Evolutionary conservation across 2,113 vertebrate species (phyloP), one percentile per base, ranked within the genome.

Genomic region (Hyla sarda): DNA sequence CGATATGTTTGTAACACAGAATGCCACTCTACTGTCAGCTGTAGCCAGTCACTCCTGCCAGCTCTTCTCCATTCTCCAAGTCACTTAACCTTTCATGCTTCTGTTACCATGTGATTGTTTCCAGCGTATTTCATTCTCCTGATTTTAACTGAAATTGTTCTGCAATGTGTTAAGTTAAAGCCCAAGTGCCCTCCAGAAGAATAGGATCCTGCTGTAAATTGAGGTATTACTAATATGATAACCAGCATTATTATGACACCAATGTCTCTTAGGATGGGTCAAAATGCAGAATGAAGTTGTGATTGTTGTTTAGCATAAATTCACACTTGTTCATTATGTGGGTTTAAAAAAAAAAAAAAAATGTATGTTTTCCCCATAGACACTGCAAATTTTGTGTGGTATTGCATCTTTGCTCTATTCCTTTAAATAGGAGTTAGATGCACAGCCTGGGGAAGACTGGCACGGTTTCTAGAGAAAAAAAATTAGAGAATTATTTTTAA

Each of bases 51-150:
- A 3, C 34, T 71, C 14, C 30, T 82, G 81, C 47, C 47, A 82
- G 25, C 5, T 21, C 19, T 72, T 48, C 60, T 82, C 45, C 47
- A 54, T n/a, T n/a, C n/a, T n/a, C n/a, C n/a, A n/a, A 72, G 81
- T 72, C 81, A 72, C 65, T 82, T 82, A 72, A 72, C 81, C 47
- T 82, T 82, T 82, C 80, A 72, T 82, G 81, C 65, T 67, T 82
- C 79, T 48, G 1, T 82, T 65, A 65, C 52, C 47, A 37, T 82
- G 30, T 37, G 30, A 72, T 72, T 82, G 65, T 67, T 69, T 69
- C 60, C 23, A 50, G 41, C 14, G n/a, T 50, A 69, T 67, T 69
- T 69, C 19, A 54, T 41, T 56, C 32, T 41, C 41, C 30, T 10
- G 48, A 50, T 56, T 73, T 23, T 72, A 73, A 73, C 67, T 54